Conservation (phyloP, 1,140 invertebrate species). For the Rhizoglyphus robini region DNA sequence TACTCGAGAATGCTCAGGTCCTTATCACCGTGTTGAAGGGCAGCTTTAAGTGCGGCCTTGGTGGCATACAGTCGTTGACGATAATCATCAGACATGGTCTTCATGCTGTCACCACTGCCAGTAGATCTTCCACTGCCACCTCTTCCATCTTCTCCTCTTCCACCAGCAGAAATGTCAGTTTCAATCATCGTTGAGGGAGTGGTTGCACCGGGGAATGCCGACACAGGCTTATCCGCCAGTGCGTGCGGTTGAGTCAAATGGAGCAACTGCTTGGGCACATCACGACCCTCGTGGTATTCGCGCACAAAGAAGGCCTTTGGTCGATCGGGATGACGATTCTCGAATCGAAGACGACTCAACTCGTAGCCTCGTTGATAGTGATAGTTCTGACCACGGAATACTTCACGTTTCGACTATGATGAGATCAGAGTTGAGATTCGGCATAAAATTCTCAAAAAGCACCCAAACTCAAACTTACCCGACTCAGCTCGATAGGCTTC, state of each 20-base stretch:
- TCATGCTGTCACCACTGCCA: neutral
- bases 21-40: conserved; percentile 3
- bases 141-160: no score
- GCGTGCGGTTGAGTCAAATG: neutral
- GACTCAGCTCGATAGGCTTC: neutral
- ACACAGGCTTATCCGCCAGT: neutral
- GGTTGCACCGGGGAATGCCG: neutral
- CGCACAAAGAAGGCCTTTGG: conserved; percentile 8
- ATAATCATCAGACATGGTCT: conserved; percentile 8
- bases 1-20: conserved; percentile 11
- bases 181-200: neutral
- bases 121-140: no score
- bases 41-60: conserved; percentile 8
- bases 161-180: no score
- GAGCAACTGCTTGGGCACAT: neutral
- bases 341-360: conserved; percentile 11
- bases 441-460: neutral
- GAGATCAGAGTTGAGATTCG: no score
- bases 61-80: conserved; percentile 8
- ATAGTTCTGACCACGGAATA: conserved; percentile 15
- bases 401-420: neutral
- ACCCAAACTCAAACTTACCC: neutral
- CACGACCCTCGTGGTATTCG: neutral
- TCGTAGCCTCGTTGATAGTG: conserved; percentile 16
- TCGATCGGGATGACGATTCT: neutral